Evolutionary conservation across 2,797 vertebrate genomes (phyloP), one percentile per base, ranked within the genome.

Genomic region (Parauchenoglanis ngamensis): DNA sequence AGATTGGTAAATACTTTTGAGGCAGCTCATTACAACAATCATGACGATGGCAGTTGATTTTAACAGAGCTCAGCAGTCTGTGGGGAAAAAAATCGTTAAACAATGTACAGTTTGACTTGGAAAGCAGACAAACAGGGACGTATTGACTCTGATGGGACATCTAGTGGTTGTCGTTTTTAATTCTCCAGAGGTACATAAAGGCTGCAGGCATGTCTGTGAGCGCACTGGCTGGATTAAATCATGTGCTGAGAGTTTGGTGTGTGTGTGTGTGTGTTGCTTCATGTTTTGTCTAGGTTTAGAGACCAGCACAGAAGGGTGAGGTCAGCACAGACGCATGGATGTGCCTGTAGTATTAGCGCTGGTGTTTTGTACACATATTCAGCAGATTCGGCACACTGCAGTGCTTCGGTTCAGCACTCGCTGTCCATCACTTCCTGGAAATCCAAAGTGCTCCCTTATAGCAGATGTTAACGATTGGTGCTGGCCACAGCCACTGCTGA

Each of bases 401-500:
- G 44, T 72, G 35, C 21, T 49, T 49, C 11, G 12, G 1, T 76
- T n/a, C 25, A 76, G 46, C n/a, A 54, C 52, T 35, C 7, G 2
- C 35, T 67, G 28, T 83, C n/a, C 15, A 28, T 67, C 61, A 83
- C 4, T 83, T 68, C 63, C 46, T 68, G 44, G n/a, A 46, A 83
- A 28, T 83, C 81, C 81, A 68, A 21, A 28, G 15, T 52, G n/a
- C 80, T 67, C 28, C 25, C 59, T 49, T 67, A 49, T 11, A 57
- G n/a, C 21, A 40, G 57, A 61, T 23, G 2, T 7, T 44, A 81
- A 46, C 15, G 12, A n/a, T 65, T 65, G 3, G 28, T 56, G 15
- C 28, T 40, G 65, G 15, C 19, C 19, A 23, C 3, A 28, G 13
- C 46, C 11, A 15, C 23, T 63, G 3, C 23, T 57, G 15, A 67